A percentile compares a stretch with the other conserved stretches of the same genome.
These are phyloP conservation scores for Lamellibrachia luymesi DNA, from an alignment of 1,140 invertebrate genomes.

Conservation along the genomic window DNA sequence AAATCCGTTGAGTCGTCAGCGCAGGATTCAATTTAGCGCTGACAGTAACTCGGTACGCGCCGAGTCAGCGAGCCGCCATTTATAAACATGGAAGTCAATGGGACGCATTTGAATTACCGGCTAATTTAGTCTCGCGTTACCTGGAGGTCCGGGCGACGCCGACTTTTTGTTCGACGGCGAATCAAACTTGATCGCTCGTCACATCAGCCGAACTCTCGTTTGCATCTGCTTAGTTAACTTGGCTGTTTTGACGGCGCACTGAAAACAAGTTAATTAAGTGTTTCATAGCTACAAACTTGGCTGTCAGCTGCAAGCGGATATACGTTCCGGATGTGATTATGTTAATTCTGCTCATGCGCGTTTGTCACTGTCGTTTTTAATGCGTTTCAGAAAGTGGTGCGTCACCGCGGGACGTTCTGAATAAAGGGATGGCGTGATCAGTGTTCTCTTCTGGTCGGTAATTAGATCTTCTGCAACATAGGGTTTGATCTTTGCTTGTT, in stretches of 20 bases:
- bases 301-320: not conserved
- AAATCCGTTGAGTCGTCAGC: not conserved
- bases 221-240: not conserved
- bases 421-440: not conserved
- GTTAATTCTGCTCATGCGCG: not conserved
- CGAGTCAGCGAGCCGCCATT: not conserved
- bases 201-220: not conserved
- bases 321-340: not conserved
- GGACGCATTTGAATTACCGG: not conserved
- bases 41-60: not conserved
- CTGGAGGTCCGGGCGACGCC: not conserved
- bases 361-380: not conserved
- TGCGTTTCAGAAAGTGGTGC: not conserved
- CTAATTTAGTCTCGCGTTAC: not conserved
- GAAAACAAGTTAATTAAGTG: not conserved
- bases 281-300: not conserved
- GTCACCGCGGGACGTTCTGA: not conserved
- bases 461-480: not conserved
- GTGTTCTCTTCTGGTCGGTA: not conserved
- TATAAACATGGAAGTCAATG: not conserved
- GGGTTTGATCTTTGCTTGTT: not conserved
- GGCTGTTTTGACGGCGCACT: not conserved
- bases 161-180: not conserved
- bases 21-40: not conserved
- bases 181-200: not conserved